phyloP scores from a whole-genome alignment of 2,113 vertebrate species.

The Spermophilus dauricus region DNA sequence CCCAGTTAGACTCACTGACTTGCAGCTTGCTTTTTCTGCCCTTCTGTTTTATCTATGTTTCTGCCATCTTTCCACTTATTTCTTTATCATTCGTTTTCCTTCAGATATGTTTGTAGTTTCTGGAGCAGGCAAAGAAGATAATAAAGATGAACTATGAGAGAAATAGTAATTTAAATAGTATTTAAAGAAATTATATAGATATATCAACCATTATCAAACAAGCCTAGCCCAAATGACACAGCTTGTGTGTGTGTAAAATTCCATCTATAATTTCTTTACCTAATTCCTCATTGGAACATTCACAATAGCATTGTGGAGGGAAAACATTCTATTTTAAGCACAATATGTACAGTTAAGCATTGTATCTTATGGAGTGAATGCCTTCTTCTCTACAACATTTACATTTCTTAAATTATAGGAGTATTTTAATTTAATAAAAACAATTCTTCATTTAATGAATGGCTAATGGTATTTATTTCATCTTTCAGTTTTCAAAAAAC shows the following conservation, averaged over 20 bases:
- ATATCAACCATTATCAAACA: not conserved
- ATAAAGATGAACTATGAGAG: not conserved
- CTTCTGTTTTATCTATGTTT: not conserved
- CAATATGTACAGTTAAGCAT: not conserved
- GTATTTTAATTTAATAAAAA: conserved; percentile 27
- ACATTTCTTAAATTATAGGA: not conserved
- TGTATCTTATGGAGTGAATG: not conserved
- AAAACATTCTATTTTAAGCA: not conserved
- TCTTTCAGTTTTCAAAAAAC: conserved; percentile 26
- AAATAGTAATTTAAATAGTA: not conserved
- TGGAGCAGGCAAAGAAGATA: not conserved
- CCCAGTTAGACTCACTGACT: not conserved
- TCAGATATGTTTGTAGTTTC: not conserved
- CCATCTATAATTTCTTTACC: not conserved
- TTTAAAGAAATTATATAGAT: not conserved
- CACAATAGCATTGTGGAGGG: not conserved
- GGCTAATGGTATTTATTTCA: not conserved
- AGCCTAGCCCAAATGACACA: not conserved
- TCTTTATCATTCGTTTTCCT: not conserved
- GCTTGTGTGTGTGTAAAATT: not conserved
- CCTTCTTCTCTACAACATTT: not conserved
- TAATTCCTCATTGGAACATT: not conserved
- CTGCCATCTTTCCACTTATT: not conserved
- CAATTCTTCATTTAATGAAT: not conserved
- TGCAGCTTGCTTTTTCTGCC: not conserved